These are phyloP conservation scores for Automeris io DNA, from an alignment of 2,888 invertebrate species.

Conservation along the genomic window DNA sequence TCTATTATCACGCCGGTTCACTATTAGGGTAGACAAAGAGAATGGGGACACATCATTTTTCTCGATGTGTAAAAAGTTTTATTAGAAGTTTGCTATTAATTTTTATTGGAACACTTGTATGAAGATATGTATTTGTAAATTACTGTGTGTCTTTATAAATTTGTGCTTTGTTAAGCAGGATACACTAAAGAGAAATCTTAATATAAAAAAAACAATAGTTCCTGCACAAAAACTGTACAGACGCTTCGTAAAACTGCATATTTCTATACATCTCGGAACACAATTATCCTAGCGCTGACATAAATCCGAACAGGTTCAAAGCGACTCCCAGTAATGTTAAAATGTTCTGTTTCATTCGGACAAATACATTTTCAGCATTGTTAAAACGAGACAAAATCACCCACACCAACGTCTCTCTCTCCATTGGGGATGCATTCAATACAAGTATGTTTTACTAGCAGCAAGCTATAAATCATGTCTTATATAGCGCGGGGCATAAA, in stretches of 20 bases:
- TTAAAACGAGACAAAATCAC: neutral
- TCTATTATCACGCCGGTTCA: too few species aligned
- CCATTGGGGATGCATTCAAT: conserved; percentile 20
- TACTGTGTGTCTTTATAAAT: too few species aligned
- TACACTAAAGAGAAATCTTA: too few species aligned
- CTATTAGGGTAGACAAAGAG: too few species aligned
- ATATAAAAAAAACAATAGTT: too few species aligned
- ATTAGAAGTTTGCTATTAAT: too few species aligned
- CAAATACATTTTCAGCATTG: neutral
- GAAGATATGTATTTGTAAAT: too few species aligned
- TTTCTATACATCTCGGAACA: neutral
- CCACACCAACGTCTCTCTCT: neutral
- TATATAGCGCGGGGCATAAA: conserved; percentile 28
- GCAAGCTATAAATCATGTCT: conserved; percentile 43
- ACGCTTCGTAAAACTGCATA: neutral
- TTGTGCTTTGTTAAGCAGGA: too few species aligned
- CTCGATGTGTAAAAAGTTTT: too few species aligned
- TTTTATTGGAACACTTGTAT: too few species aligned
- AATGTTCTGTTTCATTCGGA: neutral
- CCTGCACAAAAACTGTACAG: too few species aligned
- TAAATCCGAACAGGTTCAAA: neutral
- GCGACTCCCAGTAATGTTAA: neutral
- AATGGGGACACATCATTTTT: too few species aligned
- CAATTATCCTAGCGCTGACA: conserved; percentile 1
- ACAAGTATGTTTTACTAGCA: conserved; percentile 28